Conservation (phyloP, 64 coral and sea anemone genomes). For the Montipora foliosa region DNA sequence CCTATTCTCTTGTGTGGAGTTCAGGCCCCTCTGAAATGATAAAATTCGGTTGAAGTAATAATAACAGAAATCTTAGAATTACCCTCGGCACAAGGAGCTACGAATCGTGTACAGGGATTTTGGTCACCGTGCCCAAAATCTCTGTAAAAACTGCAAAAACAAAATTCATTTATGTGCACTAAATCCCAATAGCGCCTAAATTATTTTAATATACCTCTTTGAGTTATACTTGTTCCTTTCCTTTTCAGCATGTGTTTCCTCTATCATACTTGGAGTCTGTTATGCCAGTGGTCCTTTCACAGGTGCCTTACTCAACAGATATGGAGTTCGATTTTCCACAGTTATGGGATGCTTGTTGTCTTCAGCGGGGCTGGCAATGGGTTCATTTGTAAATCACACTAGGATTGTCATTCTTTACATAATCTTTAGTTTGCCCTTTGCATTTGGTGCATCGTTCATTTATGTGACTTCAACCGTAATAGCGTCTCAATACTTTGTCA, state of each 20-base stretch:
- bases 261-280: background rate
- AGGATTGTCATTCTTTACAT: background rate
- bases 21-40: too few species aligned
- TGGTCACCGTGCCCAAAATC: too few species aligned
- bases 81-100: too few species aligned
- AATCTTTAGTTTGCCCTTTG: slow-evolving; percentile 36
- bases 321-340: background rate
- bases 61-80: too few species aligned
- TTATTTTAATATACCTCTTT: too few species aligned
- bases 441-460: background rate
- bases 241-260: slow-evolving; percentile 17
- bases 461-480: background rate
- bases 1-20: too few species aligned
- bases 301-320: slow-evolving; percentile 31
- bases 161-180: too few species aligned
- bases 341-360: background rate
- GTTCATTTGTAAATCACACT: background rate
- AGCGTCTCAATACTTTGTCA: slow-evolving; percentile 6
- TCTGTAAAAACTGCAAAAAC: too few species aligned
- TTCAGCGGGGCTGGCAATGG: background rate
- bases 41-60: too few species aligned
- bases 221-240: background rate
- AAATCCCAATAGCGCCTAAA: too few species aligned
- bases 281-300: background rate
- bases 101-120: too few species aligned